Conservation (phyloP, 2,113 vertebrate genomes). For the Axis porcinus region DNA sequence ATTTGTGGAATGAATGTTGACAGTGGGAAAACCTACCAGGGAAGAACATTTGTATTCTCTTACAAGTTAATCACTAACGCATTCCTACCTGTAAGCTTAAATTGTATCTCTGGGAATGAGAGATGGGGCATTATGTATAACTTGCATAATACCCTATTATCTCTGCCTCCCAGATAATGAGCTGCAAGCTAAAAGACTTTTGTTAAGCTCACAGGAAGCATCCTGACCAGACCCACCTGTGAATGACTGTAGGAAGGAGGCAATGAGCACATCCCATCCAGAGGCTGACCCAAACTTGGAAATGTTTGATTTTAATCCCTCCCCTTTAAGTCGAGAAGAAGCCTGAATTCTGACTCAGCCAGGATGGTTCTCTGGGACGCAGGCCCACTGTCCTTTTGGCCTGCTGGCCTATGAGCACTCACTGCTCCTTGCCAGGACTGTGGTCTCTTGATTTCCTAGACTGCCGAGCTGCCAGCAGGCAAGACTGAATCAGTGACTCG, state of each 20-base stretch:
- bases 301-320: background rate
- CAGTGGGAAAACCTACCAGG: background rate
- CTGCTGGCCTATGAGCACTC: background rate
- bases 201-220: background rate
- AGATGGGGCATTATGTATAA: background rate
- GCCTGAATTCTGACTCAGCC: background rate
- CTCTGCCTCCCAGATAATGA: background rate
- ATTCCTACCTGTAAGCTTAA: background rate
- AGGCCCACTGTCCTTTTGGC: background rate
- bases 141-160: background rate
- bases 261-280: background rate
- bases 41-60: background rate
- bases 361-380: background rate
- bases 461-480: rapidly evolving
- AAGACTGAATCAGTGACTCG: too few relatives aligned
- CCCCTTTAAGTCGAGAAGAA: background rate
- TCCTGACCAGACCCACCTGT: background rate
- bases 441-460: background rate
- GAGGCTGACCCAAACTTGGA: background rate
- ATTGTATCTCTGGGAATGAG: background rate
- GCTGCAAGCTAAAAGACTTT: background rate
- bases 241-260: background rate
- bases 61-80: background rate
- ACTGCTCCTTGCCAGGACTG: background rate
- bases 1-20: background rate